Conservation (phyloP, 2,888 invertebrate genomes). For the Stenurella melanura region DNA sequence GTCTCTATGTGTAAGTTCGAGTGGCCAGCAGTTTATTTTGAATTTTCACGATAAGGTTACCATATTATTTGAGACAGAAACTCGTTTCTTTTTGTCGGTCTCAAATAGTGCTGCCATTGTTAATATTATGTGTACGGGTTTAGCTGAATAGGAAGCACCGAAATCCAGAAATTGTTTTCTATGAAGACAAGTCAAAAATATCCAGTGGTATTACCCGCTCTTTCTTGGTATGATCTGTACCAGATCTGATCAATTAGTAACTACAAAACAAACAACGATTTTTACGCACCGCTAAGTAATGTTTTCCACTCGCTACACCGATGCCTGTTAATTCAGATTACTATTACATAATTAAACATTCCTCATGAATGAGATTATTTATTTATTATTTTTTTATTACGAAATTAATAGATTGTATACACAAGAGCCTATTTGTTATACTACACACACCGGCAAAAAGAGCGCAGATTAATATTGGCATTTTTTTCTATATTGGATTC, state of each 20-base stretch:
- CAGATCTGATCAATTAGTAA: neutral
- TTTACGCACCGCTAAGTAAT: neutral
- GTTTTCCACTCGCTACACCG: neutral
- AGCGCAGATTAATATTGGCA: too few relatives aligned
- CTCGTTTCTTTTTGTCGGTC: too few relatives aligned
- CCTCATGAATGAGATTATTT: neutral
- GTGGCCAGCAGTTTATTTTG: too few relatives aligned
- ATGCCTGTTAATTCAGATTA: neutral
- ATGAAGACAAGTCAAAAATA: neutral
- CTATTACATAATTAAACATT: neutral
- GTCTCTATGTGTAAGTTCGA: too few relatives aligned
- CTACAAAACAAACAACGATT: neutral
- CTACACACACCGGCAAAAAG: too few relatives aligned
- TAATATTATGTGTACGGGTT: too few relatives aligned
- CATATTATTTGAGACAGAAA: too few relatives aligned
- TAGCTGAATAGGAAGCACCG: too few relatives aligned
- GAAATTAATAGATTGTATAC: neutral
- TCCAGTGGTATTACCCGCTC: neutral
- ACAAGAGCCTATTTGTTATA: neutral
- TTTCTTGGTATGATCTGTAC: neutral
- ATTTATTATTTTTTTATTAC: neutral
- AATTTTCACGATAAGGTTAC: too few relatives aligned
- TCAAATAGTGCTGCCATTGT: too few relatives aligned
- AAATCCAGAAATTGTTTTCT: neutral
- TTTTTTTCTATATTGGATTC: too few relatives aligned